Conservation (phyloP, 2,888 invertebrate species). For the Cotesia congregata region DNA sequence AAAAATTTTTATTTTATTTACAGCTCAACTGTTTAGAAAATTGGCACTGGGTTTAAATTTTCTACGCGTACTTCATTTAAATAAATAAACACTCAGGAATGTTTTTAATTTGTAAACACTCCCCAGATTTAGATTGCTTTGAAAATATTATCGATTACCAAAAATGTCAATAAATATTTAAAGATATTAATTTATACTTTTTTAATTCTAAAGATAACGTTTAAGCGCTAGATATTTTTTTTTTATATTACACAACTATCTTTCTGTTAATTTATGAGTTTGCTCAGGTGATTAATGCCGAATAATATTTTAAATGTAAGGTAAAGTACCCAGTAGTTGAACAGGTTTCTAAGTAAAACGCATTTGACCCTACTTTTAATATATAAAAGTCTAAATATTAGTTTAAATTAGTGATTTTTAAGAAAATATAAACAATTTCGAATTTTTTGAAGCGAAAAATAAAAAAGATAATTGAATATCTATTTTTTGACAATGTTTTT, state of each 20-base stretch:
- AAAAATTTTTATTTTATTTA: too few relatives aligned
- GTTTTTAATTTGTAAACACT: background rate
- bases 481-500: too few relatives aligned
- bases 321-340: too few relatives aligned
- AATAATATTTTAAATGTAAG: too few relatives aligned
- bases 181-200: background rate
- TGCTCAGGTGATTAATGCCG: constrained; percentile 20
- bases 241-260: background rate
- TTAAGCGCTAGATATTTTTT: background rate
- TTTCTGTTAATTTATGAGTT: constrained; percentile 10
- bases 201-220: background rate
- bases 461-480: too few relatives aligned
- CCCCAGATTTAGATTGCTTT: too few relatives aligned
- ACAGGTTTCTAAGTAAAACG: too few relatives aligned
- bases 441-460: too few relatives aligned
- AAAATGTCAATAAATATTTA: background rate
- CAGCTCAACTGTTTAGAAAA: background rate
- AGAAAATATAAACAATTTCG: too few relatives aligned
- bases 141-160: background rate
- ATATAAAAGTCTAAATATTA: too few relatives aligned
- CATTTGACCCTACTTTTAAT: too few relatives aligned
- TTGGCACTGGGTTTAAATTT: background rate
- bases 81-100: background rate
- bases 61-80: background rate
- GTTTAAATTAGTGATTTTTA: too few relatives aligned